Evolutionary conservation across 2,113 vertebrate species (phyloP).

Genomic region (Mystacornis crossleyi): DNA sequence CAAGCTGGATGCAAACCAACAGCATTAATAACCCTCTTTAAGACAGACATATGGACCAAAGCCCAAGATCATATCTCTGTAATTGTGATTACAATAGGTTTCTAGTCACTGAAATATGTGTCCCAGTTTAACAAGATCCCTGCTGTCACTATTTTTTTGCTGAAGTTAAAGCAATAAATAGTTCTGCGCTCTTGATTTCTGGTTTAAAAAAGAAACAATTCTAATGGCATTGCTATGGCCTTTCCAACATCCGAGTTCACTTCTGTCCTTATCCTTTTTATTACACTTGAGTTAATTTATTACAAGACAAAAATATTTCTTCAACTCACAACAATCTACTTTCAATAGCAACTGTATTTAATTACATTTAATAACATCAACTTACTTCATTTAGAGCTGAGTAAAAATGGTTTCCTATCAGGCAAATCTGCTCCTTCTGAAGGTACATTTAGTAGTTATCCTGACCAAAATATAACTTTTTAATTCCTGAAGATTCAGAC

Average conservation of each 20-base stretch:
- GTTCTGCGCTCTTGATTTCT: neutral
- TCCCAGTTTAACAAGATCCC: neutral
- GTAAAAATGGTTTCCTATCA: neutral
- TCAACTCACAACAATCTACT: neutral
- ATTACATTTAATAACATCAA: neutral
- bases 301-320: neutral
- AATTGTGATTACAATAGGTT: conserved; percentile 19
- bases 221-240: neutral
- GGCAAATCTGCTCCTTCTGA: neutral
- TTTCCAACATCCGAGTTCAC: neutral
- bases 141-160: neutral
- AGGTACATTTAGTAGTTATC: neutral
- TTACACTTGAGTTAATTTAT: neutral
- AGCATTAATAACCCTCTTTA: conserved; percentile 28
- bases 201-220: neutral
- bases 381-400: neutral
- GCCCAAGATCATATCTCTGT: neutral
- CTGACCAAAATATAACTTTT: neutral
- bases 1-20: conserved; percentile 43
- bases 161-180: neutral
- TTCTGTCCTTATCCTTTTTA: neutral
- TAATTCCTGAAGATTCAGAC: neutral
- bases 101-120: neutral
- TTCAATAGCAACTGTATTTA: neutral
- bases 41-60: conserved; percentile 20